A percentile compares a stretch with the other conserved stretches of the same genome.
Evolutionary conservation across 1,140 invertebrate genomes (phyloP).

Genomic region (Hycleus cichorii): DNA sequence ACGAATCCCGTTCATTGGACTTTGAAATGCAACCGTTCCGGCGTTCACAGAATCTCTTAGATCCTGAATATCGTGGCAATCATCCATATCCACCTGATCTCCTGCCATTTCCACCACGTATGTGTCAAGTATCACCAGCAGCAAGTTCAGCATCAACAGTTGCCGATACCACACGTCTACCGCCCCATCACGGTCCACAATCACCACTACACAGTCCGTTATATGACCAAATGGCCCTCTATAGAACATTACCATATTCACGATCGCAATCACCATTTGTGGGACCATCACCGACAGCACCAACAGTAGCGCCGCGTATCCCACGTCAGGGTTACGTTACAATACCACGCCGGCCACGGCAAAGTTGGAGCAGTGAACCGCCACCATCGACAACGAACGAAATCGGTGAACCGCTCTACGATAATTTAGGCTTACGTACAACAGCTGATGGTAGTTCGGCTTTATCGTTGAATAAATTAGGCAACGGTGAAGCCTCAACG

Average conservation of each 20-base stretch:
- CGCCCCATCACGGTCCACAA: slow-evolving; percentile 46
- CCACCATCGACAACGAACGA: slow-evolving; percentile 30
- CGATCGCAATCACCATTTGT: slow-evolving; percentile 64
- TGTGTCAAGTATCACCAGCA: slow-evolving; percentile 58
- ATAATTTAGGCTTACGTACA: slow-evolving; percentile 72
- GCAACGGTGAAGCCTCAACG: slow-evolving; percentile 31
- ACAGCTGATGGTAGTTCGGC: slow-evolving; percentile 80
- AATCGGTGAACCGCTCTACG: slow-evolving; percentile 68
- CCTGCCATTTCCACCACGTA: slow-evolving; percentile 60
- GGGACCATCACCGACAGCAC: background rate
- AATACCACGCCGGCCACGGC: slow-evolving; percentile 72
- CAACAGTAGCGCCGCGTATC: slow-evolving; percentile 42
- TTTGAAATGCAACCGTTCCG: slow-evolving; percentile 40
- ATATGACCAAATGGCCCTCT: slow-evolving; percentile 48
- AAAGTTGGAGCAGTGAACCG: slow-evolving; percentile 66
- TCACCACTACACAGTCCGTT: slow-evolving; percentile 48
- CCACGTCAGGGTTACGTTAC: slow-evolving; percentile 70
- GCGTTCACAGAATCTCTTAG: slow-evolving; percentile 41
- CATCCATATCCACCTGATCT: slow-evolving; percentile 72
- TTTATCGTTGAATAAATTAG: slow-evolving; percentile 61
- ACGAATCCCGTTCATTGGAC: slow-evolving; percentile 55
- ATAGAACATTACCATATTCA: slow-evolving; percentile 64
- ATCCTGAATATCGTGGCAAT: slow-evolving; percentile 46
- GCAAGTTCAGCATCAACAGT: slow-evolving; percentile 69
- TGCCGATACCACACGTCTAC: slow-evolving; percentile 53